Evolutionary conservation across 2,113 vertebrate genomes (phyloP), one percentile per base, ranked within the genome.

Genomic region (Cromileptes altivelis): DNA sequence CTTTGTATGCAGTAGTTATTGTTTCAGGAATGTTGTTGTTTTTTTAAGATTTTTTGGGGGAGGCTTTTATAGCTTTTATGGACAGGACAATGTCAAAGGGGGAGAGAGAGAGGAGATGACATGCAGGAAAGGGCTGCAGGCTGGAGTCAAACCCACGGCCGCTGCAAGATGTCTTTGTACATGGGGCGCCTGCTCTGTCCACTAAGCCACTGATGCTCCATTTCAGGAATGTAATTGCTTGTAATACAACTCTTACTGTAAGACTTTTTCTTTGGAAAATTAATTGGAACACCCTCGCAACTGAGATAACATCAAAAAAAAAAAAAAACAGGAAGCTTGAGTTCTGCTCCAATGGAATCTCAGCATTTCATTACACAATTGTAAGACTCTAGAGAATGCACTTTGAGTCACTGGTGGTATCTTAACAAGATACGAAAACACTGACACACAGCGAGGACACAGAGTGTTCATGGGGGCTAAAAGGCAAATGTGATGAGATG

Each of bases 401-500:
- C 17, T 27, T 57, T 30, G 17, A 56, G 64, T 60, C 27, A 7
- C 18, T 17, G 65, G 14, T 65, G 33, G 45, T 63, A 53, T 67
- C 30, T 71, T 68, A 80, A 81, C 70, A 77, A 72, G 19, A 70
- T 10, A 70, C 2, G 18, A 15, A 78, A 75, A 58, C n/a, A 37
- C 5, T 5, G 74, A 56, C 52, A 21, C 55, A 70, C 1, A 47
- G 47, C 45, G 53, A 70, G 62, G 64, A 69, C 45, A 58, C 27
- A 63, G 23, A 50, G 45, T 61, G 64, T 73, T 78, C 70, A 60
- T 4, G n/a, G 13, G 3, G 75, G 21, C 40, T 47, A 58, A 81
- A 76, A 86, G 70, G 53, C 42, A 75, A 69, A 80, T 57, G 21
- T 85, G 71, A 89, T 65, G 53, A 45, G 79, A 61, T 33, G 71